Conservation (phyloP, 1,140 invertebrate genomes). For the Aleiodes sp. region DNA sequence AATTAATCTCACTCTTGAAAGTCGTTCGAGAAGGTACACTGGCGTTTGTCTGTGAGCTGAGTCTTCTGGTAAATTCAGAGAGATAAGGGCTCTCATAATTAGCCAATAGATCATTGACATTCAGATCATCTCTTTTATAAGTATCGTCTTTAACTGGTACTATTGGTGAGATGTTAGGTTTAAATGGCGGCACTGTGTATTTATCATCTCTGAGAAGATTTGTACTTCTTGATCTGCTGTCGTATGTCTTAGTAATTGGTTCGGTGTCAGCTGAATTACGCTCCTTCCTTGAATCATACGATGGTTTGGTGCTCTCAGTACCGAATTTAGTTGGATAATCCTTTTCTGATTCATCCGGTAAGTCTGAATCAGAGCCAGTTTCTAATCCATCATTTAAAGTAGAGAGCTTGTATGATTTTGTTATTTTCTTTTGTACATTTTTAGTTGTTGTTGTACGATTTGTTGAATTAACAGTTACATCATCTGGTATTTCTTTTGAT, state of each 20-base stretch:
- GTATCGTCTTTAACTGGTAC: constrained; percentile 37
- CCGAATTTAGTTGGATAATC: constrained; percentile 36
- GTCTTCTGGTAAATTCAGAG: constrained; percentile 72
- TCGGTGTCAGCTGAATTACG: constrained; percentile 35
- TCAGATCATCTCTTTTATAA: constrained; percentile 35
- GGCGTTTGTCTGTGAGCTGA: constrained; percentile 67
- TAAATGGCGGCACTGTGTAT: constrained; percentile 44
- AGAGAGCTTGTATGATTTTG: constrained; percentile 60
- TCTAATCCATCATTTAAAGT: constrained; percentile 69
- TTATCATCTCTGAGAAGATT: constrained; percentile 43
- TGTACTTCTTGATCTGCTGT: not conserved
- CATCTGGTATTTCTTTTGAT: constrained; percentile 42
- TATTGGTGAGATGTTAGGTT: constrained; percentile 49
- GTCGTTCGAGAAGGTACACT: constrained; percentile 52
- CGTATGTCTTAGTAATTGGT: constrained; percentile 32
- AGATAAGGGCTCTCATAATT: constrained; percentile 72
- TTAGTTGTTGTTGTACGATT: constrained; percentile 38
- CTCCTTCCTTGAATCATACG: constrained; percentile 34
- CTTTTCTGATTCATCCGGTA: constrained; percentile 47
- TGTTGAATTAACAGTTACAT: constrained; percentile 27
- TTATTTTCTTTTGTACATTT: constrained; percentile 48
- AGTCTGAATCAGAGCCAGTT: constrained; percentile 68
- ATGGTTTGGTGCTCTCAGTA: constrained; percentile 40
- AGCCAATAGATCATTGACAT: constrained; percentile 51
- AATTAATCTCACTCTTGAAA: constrained; percentile 49